Evolutionary conservation across 2,888 invertebrate species (phyloP).

Genomic region (Deroplatys truncata): DNA sequence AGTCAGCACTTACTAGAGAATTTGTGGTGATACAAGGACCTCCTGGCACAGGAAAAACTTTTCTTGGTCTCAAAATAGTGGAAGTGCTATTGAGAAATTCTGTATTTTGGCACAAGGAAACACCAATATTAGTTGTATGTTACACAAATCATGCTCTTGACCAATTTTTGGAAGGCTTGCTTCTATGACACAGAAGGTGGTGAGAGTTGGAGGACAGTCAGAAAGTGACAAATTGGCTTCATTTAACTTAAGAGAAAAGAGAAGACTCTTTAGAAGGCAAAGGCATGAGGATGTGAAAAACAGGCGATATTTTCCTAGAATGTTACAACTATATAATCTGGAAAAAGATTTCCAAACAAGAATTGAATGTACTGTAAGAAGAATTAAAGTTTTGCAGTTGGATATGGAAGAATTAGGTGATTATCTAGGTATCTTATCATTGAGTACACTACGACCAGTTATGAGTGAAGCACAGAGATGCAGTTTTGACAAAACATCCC

Average conservation of each 20-base stretch:
- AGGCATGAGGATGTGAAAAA: neutral
- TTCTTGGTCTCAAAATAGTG: slow-evolving; percentile 70
- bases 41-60: slow-evolving; percentile 85
- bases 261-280: neutral
- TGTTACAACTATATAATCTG: neutral
- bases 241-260: slow-evolving; percentile 16
- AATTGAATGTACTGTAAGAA: neutral
- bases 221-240: slow-evolving; percentile 51
- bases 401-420: slow-evolving; percentile 38
- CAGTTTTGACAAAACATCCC: neutral
- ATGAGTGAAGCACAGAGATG: neutral
- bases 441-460: neutral
- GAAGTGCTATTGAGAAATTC: slow-evolving; percentile 42
- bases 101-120: slow-evolving; percentile 29
- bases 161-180: slow-evolving; percentile 72
- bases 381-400: slow-evolving; percentile 21
- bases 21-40: slow-evolving; percentile 81
- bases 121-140: slow-evolving; percentile 71
- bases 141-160: slow-evolving; percentile 85
- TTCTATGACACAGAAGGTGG: slow-evolving; percentile 55
- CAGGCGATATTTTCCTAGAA: neutral
- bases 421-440: slow-evolving; percentile 39
- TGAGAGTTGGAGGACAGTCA: slow-evolving; percentile 67
- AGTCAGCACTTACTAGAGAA: slow-evolving; percentile 63
- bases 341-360: neutral